A percentile compares a stretch with the other conserved stretches of the same genome.
phyloP scores from a whole-genome alignment of 2,113 vertebrate genomes.

The Budorcas taxicolor region DNA sequence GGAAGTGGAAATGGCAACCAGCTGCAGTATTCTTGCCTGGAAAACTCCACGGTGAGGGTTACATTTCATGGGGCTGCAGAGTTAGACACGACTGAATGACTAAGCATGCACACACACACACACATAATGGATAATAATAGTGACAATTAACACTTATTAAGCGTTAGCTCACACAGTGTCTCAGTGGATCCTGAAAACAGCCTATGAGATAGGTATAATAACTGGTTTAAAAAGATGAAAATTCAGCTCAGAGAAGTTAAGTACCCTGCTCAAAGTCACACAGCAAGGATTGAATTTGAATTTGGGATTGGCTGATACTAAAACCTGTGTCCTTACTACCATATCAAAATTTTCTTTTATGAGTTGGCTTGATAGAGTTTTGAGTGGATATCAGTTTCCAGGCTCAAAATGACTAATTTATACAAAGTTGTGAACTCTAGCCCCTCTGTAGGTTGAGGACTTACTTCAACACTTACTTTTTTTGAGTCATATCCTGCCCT shows the following conservation, averaged over 20 bases:
- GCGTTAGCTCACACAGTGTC: neutral
- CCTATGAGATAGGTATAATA: neutral
- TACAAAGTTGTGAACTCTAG: neutral
- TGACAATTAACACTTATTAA: neutral
- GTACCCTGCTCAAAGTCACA: neutral
- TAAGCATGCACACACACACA: neutral
- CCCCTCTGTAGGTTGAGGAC: neutral
- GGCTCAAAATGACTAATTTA: neutral
- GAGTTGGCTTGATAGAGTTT: neutral
- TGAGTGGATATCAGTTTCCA: neutral
- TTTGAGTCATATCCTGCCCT: constrained; percentile 84
- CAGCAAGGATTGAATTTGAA: neutral
- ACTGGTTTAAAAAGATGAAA: neutral
- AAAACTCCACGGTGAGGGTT: neutral
- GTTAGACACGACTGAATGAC: neutral
- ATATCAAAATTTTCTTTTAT: neutral
- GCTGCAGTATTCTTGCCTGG: neutral
- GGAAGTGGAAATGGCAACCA: neutral
- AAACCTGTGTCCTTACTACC: neutral
- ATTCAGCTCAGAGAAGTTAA: neutral
- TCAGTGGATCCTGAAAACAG: neutral
- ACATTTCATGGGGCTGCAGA: neutral
- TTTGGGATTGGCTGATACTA: neutral
- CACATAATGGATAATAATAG: neutral
- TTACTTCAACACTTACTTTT: constrained; percentile 77